These are phyloP conservation scores for Acleris laterana DNA, from an alignment of 2,888 invertebrate species.

Conservation along the genomic window DNA sequence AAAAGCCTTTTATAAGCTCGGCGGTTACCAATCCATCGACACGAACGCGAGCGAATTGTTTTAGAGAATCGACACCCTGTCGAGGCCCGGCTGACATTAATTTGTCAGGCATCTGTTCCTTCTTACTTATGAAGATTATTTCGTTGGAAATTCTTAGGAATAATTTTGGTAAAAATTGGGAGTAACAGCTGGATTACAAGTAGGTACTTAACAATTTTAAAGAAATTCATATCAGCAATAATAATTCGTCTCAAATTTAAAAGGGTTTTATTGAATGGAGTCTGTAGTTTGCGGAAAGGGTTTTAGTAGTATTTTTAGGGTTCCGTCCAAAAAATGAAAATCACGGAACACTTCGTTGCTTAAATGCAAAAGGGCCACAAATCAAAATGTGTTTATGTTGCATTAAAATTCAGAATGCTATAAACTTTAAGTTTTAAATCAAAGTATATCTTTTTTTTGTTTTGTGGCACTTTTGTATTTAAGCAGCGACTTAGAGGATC, in stretches of 20 bases:
- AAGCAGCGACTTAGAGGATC: too few species aligned
- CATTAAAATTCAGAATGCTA: too few species aligned
- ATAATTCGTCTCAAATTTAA: not conserved
- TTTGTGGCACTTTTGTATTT: too few species aligned
- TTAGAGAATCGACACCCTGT: not conserved
- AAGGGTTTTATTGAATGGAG: not conserved
- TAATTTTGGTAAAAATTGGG: slow-evolving; percentile 2
- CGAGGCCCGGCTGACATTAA: not conserved
- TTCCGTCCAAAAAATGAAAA: too few species aligned
- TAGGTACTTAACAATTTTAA: not conserved
- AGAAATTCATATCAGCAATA: slow-evolving; percentile 5
- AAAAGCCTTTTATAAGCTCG: too few species aligned
- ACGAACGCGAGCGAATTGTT: too few species aligned
- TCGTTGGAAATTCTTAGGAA: not conserved
- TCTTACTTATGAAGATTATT: slow-evolving; percentile 14
- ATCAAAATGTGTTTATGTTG: too few species aligned
- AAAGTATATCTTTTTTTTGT: too few species aligned
- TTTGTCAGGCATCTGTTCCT: slow-evolving; percentile 19
- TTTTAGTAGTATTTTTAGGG: not conserved
- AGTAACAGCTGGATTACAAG: not conserved
- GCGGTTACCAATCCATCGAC: too few species aligned
- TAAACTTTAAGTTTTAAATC: too few species aligned
- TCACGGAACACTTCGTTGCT: too few species aligned
- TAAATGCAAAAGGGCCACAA: too few species aligned
- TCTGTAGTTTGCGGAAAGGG: not conserved